Conservation (phyloP, 2,888 invertebrate genomes). For the Drosophila pseudotakahashii region DNA sequence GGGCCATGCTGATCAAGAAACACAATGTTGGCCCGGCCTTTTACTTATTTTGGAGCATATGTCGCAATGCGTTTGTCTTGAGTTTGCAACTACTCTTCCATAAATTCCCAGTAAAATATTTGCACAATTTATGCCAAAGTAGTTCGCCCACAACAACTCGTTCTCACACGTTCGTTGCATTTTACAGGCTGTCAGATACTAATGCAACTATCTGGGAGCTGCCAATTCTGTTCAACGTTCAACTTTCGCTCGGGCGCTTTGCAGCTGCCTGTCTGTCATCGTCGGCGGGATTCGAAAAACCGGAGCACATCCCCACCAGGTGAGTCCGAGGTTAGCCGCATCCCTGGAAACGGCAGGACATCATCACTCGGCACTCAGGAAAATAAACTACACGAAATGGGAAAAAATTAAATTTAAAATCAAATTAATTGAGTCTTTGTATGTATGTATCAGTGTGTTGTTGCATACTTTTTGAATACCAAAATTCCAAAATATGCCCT, state of each 20-base stretch:
- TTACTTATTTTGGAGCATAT: background rate
- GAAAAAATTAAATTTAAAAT: background rate
- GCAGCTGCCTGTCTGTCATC: constrained; percentile 47
- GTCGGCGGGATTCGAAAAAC: constrained; percentile 33
- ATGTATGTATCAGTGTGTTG: no score
- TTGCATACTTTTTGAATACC: no score
- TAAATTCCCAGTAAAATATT: constrained; percentile 54
- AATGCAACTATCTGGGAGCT: constrained; percentile 58
- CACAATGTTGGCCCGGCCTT: background rate
- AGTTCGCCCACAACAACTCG: background rate
- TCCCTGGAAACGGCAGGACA: background rate
- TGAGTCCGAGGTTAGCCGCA: constrained; percentile 23
- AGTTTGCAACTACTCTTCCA: constrained; percentile 30
- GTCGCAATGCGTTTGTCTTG: constrained; percentile 14
- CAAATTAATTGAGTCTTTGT: no score
- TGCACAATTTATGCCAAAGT: constrained; percentile 23
- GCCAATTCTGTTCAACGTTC: constrained; percentile 50
- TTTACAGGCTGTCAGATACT: constrained; percentile 47
- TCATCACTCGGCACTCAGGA: background rate
- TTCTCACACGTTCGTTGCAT: constrained; percentile 3
- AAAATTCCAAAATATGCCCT: background rate
- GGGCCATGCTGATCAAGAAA: background rate
- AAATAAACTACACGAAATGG: no score
- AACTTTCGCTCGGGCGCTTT: constrained; percentile 29
- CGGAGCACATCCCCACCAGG: constrained; percentile 44